Percentiles rank a stretch among this genome's conserved stretches.
Conservation (phyloP, 2,888 invertebrate species). For the Tholera decimalis region DNA sequence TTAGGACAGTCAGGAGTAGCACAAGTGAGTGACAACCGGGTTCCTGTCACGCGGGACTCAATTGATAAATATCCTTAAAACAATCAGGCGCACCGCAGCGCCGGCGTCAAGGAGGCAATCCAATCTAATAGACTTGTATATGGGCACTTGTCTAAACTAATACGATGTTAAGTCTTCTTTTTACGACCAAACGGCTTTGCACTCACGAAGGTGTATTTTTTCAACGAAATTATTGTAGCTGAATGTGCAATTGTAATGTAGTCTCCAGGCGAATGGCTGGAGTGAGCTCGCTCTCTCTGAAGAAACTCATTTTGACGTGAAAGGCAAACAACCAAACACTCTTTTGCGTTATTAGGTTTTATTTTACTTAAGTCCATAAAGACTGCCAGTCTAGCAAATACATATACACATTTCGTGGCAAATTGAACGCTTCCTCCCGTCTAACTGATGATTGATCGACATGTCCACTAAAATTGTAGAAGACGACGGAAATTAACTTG, state of each 20-base stretch:
- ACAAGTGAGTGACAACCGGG: slow-evolving; percentile 61
- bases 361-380: not conserved
- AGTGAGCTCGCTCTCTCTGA: too few species aligned
- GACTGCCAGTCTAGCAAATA: not conserved
- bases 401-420: slow-evolving; percentile 24
- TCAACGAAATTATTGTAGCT: too few species aligned
- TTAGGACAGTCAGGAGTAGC: slow-evolving; percentile 38
- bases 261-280: too few species aligned
- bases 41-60: slow-evolving; percentile 60
- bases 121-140: slow-evolving; percentile 43
- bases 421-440: slow-evolving; percentile 54
- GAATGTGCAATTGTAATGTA: too few species aligned
- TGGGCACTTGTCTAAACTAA: slow-evolving; percentile 36
- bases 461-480: slow-evolving; percentile 40
- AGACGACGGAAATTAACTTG: slow-evolving; percentile 36
- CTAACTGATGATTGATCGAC: slow-evolving; percentile 54
- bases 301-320: too few species aligned
- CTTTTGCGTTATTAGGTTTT: too few species aligned
- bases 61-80: slow-evolving; percentile 64
- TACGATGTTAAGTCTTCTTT: not conserved
- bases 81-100: slow-evolving; percentile 57
- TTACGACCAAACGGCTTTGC: not conserved
- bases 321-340: too few species aligned
- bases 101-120: slow-evolving; percentile 62
- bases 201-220: too few species aligned